phyloP scores from a whole-genome alignment of 2,113 vertebrate species.

The Phylloscopus trochiloides region DNA sequence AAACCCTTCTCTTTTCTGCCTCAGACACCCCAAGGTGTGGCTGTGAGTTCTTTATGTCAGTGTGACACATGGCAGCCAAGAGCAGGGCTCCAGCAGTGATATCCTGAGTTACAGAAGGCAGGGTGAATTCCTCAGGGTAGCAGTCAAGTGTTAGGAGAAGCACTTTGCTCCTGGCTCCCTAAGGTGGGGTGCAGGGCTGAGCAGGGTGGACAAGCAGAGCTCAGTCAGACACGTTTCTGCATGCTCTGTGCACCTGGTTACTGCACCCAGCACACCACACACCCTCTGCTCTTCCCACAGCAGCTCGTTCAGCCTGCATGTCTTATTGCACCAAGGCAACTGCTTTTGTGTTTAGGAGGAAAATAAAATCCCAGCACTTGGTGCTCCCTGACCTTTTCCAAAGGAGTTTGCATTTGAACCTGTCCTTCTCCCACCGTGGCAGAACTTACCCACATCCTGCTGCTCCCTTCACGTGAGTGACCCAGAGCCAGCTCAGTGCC shows the following conservation, averaged over 20 bases:
- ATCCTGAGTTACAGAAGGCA: background rate
- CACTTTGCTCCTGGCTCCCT: background rate
- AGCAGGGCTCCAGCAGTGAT: background rate
- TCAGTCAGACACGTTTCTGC: background rate
- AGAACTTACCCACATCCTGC: background rate
- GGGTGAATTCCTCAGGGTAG: background rate
- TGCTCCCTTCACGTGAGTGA: background rate
- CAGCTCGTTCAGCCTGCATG: background rate
- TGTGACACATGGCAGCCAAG: background rate
- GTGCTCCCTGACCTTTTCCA: background rate
- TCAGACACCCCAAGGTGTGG: no score
- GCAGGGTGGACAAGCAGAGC: background rate
- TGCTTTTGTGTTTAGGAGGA: background rate
- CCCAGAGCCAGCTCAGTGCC: background rate
- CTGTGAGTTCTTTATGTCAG: no score
- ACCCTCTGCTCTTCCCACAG: background rate
- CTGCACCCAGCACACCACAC: background rate
- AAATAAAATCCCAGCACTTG: background rate
- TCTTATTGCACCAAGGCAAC: background rate
- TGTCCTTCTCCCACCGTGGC: background rate
- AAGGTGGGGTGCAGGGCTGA: background rate
- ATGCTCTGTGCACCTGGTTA: background rate
- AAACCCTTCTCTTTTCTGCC: no score
- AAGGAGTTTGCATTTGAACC: background rate
- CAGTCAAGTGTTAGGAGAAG: background rate